Conservation (phyloP, 2,797 vertebrate species). For the Paramormyrops hopkinsi region DNA sequence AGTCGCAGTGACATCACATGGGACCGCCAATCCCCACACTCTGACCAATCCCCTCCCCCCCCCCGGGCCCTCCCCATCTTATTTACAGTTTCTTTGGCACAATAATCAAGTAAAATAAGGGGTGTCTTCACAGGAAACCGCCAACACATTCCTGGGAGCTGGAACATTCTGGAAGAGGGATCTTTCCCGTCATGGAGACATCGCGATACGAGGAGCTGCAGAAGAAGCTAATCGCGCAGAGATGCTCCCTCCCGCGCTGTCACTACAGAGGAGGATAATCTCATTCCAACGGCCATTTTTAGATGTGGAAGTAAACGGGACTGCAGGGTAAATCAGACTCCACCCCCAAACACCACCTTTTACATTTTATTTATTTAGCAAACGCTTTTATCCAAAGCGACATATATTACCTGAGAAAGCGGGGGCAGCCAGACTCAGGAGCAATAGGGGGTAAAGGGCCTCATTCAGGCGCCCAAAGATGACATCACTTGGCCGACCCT, state of each 20-base stretch:
- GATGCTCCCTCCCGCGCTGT: conserved; percentile 4
- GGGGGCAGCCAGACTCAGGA: not conserved
- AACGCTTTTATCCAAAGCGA: not conserved
- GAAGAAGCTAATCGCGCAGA: not conserved
- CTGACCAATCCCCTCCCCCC: not conserved
- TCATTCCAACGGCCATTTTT: not conserved
- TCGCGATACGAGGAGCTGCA: not conserved
- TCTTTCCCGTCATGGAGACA: not conserved
- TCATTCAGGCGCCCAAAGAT: not conserved
- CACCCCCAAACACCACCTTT: not conserved
- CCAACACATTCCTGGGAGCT: not conserved
- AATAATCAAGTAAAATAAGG: not conserved
- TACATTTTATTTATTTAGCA: not conserved
- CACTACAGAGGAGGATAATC: not conserved
- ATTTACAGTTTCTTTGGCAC: not conserved
- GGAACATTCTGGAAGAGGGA: not conserved
- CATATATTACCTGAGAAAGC: not conserved
- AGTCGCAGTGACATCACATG: not conserved
- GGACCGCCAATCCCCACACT: not conserved
- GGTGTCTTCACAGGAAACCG: not conserved
- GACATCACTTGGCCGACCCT: not conserved
- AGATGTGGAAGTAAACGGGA: not conserved
- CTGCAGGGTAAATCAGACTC: not conserved
- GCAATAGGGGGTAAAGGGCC: not conserved
- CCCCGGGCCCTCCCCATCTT: too few species aligned